Base-by-base conservation (phyloP, 2,113 vertebrate genomes). In the Ornithorhynchus anatinus region DNA sequence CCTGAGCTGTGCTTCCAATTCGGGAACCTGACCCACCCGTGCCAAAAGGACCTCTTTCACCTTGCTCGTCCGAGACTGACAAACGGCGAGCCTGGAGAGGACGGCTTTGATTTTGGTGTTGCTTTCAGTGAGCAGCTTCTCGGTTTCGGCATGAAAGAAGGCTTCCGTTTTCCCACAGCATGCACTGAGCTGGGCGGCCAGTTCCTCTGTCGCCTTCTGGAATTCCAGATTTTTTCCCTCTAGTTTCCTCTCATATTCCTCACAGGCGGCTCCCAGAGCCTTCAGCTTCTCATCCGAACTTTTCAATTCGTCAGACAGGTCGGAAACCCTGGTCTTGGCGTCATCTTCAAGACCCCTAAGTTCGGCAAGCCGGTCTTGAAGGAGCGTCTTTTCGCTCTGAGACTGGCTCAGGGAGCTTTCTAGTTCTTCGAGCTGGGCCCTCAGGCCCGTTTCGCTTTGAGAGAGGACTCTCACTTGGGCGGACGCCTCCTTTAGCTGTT, bases 1-100 rank as follows among this genome's bases (percentile, higher is more conserved):
- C 47, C 27, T 81, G 66, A 98, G 90, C 22, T 91, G 92, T 79
- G 89, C 80, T 93, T 98, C 94, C 79, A 98, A 92, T 68, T 94
- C 90, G 89, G 85, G 76, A 77, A 95, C 90, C 71, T 63, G 90
- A 48, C 70, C 50, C 8, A 6, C 67, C 84, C 94, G 95, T 39
- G 61, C 73, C 36, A 90, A 60, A 50, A 97, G 62, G 12, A 72
- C 66, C 78, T 93, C 94, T 90, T 91, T 93, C 37, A 97, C 82
- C 79, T 90, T 85, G 13, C 47, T 80, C 17, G 89, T 72, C 37
- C 11, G 91, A 23, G 43, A 88, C n/a, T 95, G 92, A 44, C 93
- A 95, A 31, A 74, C 76, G 25, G 84, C 59, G 72, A 99, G 83
- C 84, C 84, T 93, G 19, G 89, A 60, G 5, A 89, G 86, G 43